Conservation (phyloP, 2,797 vertebrate species). For the Nyctalus aviator region DNA sequence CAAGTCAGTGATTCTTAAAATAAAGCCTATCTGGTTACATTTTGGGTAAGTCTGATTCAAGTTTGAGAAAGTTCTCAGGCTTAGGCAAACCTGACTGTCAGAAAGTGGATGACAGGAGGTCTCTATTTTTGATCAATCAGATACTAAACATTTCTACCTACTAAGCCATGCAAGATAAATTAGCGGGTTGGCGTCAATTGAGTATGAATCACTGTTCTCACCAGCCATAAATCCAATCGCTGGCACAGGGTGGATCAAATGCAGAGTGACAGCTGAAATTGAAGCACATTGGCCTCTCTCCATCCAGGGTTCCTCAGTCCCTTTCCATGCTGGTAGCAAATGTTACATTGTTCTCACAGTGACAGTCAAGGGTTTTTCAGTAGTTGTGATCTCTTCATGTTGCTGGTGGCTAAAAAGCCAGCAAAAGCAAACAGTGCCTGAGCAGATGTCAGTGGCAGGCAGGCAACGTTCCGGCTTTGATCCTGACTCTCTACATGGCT, state of each 20-base stretch:
- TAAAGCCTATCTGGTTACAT: constrained; percentile 16
- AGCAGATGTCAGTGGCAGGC: neutral
- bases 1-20: constrained; percentile 47
- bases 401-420: neutral
- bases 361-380: neutral
- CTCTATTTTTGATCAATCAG: constrained; percentile 67
- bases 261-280: constrained; percentile 69
- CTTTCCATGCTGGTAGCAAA: neutral
- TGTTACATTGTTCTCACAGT: neutral
- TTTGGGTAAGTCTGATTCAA: constrained; percentile 18
- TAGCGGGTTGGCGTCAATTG: constrained; percentile 58
- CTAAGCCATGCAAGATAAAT: constrained; percentile 63
- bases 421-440: neutral
- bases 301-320: neutral
- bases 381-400: neutral
- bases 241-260: constrained; percentile 57
- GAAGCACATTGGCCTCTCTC: constrained; percentile 41
- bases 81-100: neutral
- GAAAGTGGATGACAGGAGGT: neutral
- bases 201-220: constrained; percentile 74
- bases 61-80: constrained; percentile 13
- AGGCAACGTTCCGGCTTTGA: neutral
- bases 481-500: neutral
- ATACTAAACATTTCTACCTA: constrained; percentile 49
- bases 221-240: constrained; percentile 67